phyloP scores from a whole-genome alignment of 2,797 vertebrate genomes.

The Carduelis carduelis region DNA sequence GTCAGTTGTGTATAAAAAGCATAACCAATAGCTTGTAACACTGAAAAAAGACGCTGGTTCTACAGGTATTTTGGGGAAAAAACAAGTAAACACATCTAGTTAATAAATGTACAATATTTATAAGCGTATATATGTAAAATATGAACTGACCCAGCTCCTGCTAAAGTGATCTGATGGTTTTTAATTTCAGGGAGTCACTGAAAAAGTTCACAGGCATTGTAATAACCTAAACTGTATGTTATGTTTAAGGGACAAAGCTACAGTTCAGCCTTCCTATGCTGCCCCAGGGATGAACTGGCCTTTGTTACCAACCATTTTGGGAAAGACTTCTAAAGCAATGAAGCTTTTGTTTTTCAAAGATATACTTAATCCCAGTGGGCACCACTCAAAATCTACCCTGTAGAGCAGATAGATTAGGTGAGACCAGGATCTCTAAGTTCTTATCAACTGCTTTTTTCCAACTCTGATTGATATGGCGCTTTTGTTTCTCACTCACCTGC shows the following conservation, averaged over 20 bases:
- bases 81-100: neutral
- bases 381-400: neutral
- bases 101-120: neutral
- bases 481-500: conserved; percentile 75
- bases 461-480: conserved; percentile 30
- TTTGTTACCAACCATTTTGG: neutral
- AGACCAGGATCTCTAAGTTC: neutral
- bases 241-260: neutral
- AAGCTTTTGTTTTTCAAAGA: neutral
- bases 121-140: neutral
- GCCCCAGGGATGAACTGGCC: neutral
- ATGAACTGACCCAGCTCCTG: neutral
- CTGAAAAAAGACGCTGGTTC: neutral
- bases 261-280: neutral
- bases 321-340: neutral
- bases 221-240: neutral
- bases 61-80: neutral
- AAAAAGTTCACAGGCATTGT: neutral
- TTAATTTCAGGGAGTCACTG: neutral
- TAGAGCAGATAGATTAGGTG: neutral
- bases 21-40: neutral
- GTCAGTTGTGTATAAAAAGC: neutral
- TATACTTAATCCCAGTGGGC: neutral
- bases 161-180: neutral
- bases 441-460: neutral